Evolutionary conservation across 1,140 invertebrate genomes (phyloP).

Genomic region (Drosophila suzukii): DNA sequence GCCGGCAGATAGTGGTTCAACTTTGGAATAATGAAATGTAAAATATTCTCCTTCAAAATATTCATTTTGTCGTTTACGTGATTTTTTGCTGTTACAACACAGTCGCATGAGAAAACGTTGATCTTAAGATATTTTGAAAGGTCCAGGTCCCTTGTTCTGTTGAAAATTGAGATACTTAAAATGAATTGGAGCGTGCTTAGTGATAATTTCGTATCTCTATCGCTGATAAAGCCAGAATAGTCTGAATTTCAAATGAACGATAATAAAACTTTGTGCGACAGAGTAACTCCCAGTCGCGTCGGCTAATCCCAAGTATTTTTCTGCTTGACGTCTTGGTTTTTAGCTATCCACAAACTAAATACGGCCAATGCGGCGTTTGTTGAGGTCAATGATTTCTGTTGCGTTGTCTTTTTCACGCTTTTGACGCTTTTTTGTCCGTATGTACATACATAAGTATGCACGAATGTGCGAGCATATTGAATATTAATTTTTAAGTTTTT

Average conservation of each 20-base stretch:
- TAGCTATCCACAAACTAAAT: slow-evolving; percentile 68
- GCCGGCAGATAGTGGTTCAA: too few species aligned
- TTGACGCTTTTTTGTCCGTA: slow-evolving; percentile 61
- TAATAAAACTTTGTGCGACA: neutral
- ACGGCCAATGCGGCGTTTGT: slow-evolving; percentile 68
- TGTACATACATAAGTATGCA: neutral
- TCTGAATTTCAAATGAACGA: neutral
- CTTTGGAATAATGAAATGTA: too few species aligned
- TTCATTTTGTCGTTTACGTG: too few species aligned
- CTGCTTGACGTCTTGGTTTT: slow-evolving; percentile 39
- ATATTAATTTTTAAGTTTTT: slow-evolving; percentile 70
- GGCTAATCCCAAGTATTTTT: slow-evolving; percentile 6
- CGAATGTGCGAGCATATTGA: slow-evolving; percentile 60
- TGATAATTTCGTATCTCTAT: slow-evolving; percentile 5
- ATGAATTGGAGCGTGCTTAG: neutral
- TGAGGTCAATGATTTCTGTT: slow-evolving; percentile 80
- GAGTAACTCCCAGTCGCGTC: slow-evolving; percentile 28
- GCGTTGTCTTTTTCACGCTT: slow-evolving; percentile 69
- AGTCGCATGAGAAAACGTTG: too few species aligned
- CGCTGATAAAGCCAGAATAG: neutral
- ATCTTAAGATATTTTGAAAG: neutral
- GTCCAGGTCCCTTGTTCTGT: neutral
- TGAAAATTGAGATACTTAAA: neutral
- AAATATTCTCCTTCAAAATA: too few species aligned
- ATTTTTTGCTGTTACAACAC: neutral